phyloP scores from a whole-genome alignment of 2,888 invertebrate species.

The Lacanobia wlatinum region DNA sequence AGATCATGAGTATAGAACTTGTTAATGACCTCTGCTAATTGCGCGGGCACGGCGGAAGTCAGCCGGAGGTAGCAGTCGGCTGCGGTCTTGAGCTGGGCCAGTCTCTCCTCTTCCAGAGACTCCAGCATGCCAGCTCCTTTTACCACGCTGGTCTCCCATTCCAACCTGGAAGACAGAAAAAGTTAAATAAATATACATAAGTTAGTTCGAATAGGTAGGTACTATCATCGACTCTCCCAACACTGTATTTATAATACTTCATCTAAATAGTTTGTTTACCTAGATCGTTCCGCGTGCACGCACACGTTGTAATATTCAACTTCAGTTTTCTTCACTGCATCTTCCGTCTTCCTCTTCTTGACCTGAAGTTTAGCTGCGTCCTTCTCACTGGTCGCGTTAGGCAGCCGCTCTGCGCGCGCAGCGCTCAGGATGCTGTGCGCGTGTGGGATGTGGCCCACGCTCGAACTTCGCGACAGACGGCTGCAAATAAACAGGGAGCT shows the following conservation, averaged over 20 bases:
- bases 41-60: constrained; percentile 94
- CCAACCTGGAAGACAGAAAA: constrained; percentile 90
- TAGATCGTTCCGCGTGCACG: constrained; percentile 96
- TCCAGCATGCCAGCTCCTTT: constrained; percentile 97
- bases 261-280: constrained; percentile 83
- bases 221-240: background rate
- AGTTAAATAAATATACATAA: background rate
- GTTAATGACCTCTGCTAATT: constrained; percentile 92
- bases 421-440: constrained; percentile 86
- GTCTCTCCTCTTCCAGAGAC: constrained; percentile 96
- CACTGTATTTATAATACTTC: background rate
- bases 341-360: constrained; percentile 97
- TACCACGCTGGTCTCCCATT: constrained; percentile 97
- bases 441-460: constrained; percentile 91
- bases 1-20: constrained; percentile 31
- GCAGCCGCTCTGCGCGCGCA: constrained; percentile 83
- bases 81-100: constrained; percentile 94
- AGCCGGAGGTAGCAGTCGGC: constrained; percentile 92
- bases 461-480: constrained; percentile 89
- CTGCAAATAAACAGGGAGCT: constrained; percentile 74
- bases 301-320: constrained; percentile 98
- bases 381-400: constrained; percentile 87
- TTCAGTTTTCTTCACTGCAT: constrained; percentile 97
- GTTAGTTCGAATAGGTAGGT: background rate
- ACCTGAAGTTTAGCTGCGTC: constrained; percentile 95